These are phyloP conservation scores for Hiodon alosoides DNA, from an alignment of 2,113 vertebrate genomes.

Conservation along the genomic window DNA sequence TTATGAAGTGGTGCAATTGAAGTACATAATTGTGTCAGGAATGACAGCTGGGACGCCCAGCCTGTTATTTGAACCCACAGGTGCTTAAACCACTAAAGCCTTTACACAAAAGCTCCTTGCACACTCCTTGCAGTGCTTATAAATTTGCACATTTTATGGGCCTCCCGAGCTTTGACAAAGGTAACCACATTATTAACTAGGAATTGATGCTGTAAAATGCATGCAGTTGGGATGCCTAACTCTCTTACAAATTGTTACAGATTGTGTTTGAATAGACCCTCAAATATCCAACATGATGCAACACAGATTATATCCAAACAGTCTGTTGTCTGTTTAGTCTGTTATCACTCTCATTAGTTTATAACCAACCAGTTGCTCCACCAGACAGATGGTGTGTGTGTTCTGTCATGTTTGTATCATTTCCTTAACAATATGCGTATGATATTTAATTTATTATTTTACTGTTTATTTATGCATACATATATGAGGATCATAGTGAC, in stretches of 20 bases:
- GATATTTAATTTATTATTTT: no score
- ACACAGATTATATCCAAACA: constrained; percentile 33
- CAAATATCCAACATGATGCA: constrained; percentile 53
- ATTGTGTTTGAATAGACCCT: constrained; percentile 58
- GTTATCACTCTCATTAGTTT: constrained; percentile 12
- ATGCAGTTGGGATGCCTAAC: constrained; percentile 47
- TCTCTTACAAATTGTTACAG: constrained; percentile 49
- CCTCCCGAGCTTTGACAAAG: constrained; percentile 38
- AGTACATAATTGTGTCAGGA: neutral
- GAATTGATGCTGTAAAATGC: constrained; percentile 30
- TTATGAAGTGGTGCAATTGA: neutral
- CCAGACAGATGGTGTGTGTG: neutral
- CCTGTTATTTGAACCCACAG: no score
- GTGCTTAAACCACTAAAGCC: no score
- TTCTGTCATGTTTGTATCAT: no score
- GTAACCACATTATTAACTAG: constrained; percentile 48
- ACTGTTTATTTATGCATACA: no score
- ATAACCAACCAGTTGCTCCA: constrained; percentile 13
- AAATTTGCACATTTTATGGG: neutral
- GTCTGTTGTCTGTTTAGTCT: constrained; percentile 36
- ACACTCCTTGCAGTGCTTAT: no score
- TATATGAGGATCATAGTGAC: no score
- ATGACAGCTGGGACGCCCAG: no score
- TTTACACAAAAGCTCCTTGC: no score
- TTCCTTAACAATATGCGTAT: no score